These are phyloP conservation scores for Netelia fuscicornis DNA, from an alignment of 2,888 invertebrate genomes.

Conservation along the genomic window DNA sequence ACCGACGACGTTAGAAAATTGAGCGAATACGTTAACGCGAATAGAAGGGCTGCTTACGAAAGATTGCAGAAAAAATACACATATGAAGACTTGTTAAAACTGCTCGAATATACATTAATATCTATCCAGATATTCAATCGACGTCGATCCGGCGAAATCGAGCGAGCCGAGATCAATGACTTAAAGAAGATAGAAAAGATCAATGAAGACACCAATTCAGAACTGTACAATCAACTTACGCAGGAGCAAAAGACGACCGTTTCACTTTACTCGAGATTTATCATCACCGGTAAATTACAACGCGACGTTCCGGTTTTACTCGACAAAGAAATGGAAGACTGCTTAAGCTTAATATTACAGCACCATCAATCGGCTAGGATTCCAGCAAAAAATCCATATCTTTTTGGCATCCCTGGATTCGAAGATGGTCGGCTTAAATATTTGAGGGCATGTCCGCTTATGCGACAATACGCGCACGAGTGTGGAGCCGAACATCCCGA, in stretches of 20 bases:
- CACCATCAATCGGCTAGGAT: conserved; percentile 39
- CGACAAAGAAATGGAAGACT: conserved; percentile 43
- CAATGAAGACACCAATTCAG: conserved; percentile 38
- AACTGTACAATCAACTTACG: conserved; percentile 42
- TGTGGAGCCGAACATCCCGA: conserved; percentile 55
- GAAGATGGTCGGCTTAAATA: conserved; percentile 43
- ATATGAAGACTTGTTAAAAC: conserved; percentile 46
- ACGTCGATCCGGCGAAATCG: conserved; percentile 58
- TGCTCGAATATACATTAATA: conserved; percentile 39
- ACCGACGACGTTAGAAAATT: conserved; percentile 45
- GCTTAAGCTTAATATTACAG: conserved; percentile 28
- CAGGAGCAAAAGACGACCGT: conserved; percentile 33
- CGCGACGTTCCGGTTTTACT: conserved; percentile 61
- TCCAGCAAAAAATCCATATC: conserved; percentile 49
- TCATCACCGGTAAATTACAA: conserved; percentile 55
- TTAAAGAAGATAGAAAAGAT: conserved; percentile 31
- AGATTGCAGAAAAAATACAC: conserved; percentile 36
- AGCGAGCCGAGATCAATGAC: conserved; percentile 44
- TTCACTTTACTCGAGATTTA: conserved; percentile 47
- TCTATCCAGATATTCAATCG: conserved; percentile 58
- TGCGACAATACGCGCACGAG: conserved; percentile 47
- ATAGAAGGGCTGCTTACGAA: conserved; percentile 7
- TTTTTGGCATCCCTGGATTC: conserved; percentile 60
- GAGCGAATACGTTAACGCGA: conserved; percentile 25
- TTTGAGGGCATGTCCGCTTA: conserved; percentile 46